Evolutionary conservation across 2,797 vertebrate genomes (phyloP).

Genomic region (Brachymystax lenok): DNA sequence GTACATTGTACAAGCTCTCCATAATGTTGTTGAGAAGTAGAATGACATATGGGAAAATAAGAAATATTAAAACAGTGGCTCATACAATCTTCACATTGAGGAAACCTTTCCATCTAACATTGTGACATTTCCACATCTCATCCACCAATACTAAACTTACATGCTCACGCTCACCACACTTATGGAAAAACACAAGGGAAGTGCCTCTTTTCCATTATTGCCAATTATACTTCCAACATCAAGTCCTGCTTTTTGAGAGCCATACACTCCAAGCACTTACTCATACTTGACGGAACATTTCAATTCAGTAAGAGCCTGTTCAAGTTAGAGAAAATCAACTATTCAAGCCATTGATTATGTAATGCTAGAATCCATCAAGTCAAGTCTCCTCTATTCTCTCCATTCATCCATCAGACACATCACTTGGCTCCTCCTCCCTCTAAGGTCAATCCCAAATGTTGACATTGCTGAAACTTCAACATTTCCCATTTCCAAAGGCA

Average conservation of each 20-base stretch:
- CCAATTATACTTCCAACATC: slow-evolving; percentile 50
- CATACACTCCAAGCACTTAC: slow-evolving; percentile 43
- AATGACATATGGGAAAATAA: neutral
- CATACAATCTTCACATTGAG: neutral
- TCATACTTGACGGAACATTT: slow-evolving; percentile 46
- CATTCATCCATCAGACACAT: neutral
- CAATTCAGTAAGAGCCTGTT: slow-evolving; percentile 54
- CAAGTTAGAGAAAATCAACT: slow-evolving; percentile 49
- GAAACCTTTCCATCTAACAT: neutral
- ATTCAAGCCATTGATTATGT: slow-evolving; percentile 58
- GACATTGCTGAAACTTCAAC: neutral
- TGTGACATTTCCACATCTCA: neutral
- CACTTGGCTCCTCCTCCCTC: neutral
- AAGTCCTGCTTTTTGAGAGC: slow-evolving; percentile 55
- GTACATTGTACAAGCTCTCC: slow-evolving; percentile 8
- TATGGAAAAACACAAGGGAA: slow-evolving; percentile 17
- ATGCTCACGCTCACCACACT: neutral
- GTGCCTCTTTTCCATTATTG: slow-evolving; percentile 48
- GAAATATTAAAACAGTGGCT: neutral
- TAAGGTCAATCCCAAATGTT: neutral
- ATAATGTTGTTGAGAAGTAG: neutral
- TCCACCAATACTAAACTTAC: neutral
- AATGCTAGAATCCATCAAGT: slow-evolving; percentile 46
- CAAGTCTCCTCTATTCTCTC: neutral
- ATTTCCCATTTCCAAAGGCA: neutral